Evolutionary conservation across 2,797 vertebrate species (phyloP).

Genomic region (Xiphophorus birchmanni): DNA sequence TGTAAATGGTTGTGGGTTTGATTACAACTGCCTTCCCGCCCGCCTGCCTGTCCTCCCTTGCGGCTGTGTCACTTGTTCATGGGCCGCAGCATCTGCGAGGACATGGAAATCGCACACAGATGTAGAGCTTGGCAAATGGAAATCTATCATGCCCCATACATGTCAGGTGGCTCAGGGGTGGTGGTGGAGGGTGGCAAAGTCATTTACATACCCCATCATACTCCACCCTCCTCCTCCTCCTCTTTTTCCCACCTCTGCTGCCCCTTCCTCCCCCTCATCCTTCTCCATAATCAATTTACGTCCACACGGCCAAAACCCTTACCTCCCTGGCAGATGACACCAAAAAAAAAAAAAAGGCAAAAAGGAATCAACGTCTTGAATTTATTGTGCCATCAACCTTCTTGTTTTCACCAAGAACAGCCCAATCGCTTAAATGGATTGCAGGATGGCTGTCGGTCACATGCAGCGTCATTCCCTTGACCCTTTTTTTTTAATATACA

Average conservation of each 20-base stretch:
- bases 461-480: background rate
- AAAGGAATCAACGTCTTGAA: slow-evolving; percentile 80
- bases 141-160: slow-evolving; percentile 84
- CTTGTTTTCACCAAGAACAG: slow-evolving; percentile 26
- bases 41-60: slow-evolving; percentile 58
- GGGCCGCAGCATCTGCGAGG: slow-evolving; percentile 78
- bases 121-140: slow-evolving; percentile 81
- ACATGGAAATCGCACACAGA: slow-evolving; percentile 45
- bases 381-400: slow-evolving; percentile 47
- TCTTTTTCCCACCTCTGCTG: slow-evolving; percentile 31
- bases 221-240: slow-evolving; percentile 1
- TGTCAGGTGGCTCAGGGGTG: slow-evolving; percentile 67
- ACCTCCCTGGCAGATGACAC: slow-evolving; percentile 64
- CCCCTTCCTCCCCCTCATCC: slow-evolving; percentile 15
- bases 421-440: slow-evolving; percentile 5
- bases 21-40: slow-evolving; percentile 76
- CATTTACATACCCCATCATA: slow-evolving; percentile 78
- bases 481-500: background rate
- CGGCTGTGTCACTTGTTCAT: slow-evolving; percentile 47
- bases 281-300: slow-evolving; percentile 80
- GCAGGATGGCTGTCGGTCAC: slow-evolving; percentile 38
- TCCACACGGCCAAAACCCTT: slow-evolving; percentile 61
- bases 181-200: slow-evolving; percentile 65
- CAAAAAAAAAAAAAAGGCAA: slow-evolving; percentile 43
- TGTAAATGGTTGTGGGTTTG: slow-evolving; percentile 67